Evolutionary conservation across 2,797 vertebrate species (phyloP).

Genomic region (Denticeps clupeoides): DNA sequence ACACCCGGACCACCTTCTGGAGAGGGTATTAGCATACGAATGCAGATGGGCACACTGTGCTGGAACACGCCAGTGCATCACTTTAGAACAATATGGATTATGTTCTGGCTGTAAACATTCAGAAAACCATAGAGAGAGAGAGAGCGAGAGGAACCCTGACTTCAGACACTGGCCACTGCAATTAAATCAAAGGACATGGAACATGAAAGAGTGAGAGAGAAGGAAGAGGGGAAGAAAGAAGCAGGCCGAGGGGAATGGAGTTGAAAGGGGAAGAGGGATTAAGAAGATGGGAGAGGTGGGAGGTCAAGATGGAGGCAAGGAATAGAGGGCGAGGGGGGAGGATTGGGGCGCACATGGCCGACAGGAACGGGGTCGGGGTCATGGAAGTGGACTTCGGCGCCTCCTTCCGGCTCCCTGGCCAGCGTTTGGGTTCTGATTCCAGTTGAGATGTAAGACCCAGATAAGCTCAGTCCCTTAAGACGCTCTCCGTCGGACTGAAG

Average conservation of each 20-base stretch:
- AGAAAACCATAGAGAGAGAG: background rate
- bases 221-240: background rate
- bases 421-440: too few relatives aligned
- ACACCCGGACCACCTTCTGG: background rate
- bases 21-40: conserved; percentile 29
- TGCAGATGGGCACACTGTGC: conserved; percentile 30
- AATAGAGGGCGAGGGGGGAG: background rate
- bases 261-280: conserved; percentile 5
- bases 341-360: too few relatives aligned
- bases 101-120: background rate
- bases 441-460: too few relatives aligned
- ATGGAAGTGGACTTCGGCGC: too few relatives aligned
- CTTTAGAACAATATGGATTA: background rate
- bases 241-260: background rate
- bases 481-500: too few relatives aligned
- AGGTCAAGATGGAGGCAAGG: background rate
- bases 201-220: conserved; percentile 6
- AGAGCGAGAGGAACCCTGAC: background rate
- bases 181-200: conserved; percentile 3
- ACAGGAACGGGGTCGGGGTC: too few relatives aligned
- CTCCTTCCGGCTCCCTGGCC: too few relatives aligned
- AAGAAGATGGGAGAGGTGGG: background rate
- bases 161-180: too few relatives aligned
- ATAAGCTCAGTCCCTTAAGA: too few relatives aligned
- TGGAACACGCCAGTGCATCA: conserved; percentile 3